Percentiles rank a stretch among this genome's conserved stretches.
Evolutionary conservation across 2,113 vertebrate species (phyloP).

Genomic region (Nothobranchius kuhntae): DNA sequence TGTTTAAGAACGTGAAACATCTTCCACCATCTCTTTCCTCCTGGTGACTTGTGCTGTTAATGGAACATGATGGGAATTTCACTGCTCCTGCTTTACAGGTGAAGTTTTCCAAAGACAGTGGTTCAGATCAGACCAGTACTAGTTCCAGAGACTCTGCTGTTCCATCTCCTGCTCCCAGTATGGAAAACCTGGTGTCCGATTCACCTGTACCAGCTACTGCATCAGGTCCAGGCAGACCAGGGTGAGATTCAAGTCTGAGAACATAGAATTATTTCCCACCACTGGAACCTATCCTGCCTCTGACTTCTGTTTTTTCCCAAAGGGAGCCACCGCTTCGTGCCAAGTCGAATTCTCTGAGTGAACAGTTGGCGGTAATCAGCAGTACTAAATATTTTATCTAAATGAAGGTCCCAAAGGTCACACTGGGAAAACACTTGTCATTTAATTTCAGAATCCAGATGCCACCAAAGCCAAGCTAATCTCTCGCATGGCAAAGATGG

Average conservation of each 20-base stretch:
- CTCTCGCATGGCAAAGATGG: constrained; percentile 98
- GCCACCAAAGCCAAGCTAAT: constrained; percentile 94
- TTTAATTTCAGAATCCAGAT: constrained; percentile 85
- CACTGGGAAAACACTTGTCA: background rate
- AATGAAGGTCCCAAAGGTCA: too few species aligned
- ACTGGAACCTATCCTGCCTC: background rate
- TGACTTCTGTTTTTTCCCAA: background rate
- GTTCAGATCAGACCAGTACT: constrained; percentile 77
- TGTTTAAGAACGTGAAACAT: background rate
- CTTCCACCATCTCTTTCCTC: background rate
- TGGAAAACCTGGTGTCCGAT: constrained; percentile 81
- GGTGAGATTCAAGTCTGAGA: constrained; percentile 70
- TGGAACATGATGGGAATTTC: background rate
- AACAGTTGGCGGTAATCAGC: constrained; percentile 85
- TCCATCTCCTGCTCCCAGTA: constrained; percentile 84
- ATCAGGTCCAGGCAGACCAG: constrained; percentile 79
- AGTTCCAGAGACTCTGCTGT: constrained; percentile 84
- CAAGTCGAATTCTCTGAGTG: constrained; percentile 91
- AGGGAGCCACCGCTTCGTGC: constrained; percentile 85
- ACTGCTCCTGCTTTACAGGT: constrained; percentile 76
- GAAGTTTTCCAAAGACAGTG: constrained; percentile 85
- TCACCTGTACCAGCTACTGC: constrained; percentile 58
- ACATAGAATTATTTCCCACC: background rate
- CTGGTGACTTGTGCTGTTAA: background rate
- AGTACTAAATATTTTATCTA: background rate